Conservation (phyloP, 2,113 vertebrate genomes). For the Silurus glanis region DNA sequence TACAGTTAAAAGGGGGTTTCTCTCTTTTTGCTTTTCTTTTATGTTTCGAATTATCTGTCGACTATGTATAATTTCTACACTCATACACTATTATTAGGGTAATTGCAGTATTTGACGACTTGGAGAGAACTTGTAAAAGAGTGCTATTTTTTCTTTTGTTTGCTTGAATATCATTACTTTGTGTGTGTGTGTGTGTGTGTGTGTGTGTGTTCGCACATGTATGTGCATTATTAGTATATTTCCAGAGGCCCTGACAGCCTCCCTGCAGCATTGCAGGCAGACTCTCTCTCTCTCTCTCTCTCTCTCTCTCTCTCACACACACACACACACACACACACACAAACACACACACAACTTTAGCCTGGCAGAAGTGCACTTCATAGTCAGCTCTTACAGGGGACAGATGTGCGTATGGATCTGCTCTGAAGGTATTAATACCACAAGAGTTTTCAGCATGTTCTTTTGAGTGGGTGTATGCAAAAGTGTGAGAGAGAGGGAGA, state of each 20-base stretch:
- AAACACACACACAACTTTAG: slow-evolving; percentile 39
- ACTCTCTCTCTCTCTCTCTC: slow-evolving; percentile 2
- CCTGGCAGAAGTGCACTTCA: slow-evolving; percentile 24
- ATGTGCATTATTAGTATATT: slow-evolving; percentile 49
- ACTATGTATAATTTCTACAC: not conserved
- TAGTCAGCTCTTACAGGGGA: slow-evolving; percentile 39
- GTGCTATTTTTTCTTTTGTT: slow-evolving; percentile 31
- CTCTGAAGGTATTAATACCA: slow-evolving; percentile 25
- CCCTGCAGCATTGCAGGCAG: slow-evolving; percentile 30
- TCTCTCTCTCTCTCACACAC: not conserved
- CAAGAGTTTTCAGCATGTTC: slow-evolving; percentile 29
- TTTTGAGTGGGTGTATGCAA: slow-evolving; percentile 3
- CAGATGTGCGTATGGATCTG: slow-evolving; percentile 34
- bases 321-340: slow-evolving; percentile 31
- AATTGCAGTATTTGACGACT: not conserved
- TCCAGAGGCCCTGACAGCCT: slow-evolving; percentile 32
- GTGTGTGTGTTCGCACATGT: slow-evolving; percentile 27
- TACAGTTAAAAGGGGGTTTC: not conserved
- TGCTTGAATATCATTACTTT: slow-evolving; percentile 50
- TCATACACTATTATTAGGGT: not conserved
- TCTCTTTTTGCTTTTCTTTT: not conserved
- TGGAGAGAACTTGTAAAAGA: not conserved
- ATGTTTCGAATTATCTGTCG: slow-evolving; percentile 4
- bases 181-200: slow-evolving; percentile 16
- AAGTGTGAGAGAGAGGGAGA: not conserved